phyloP scores from a whole-genome alignment of 2,888 invertebrate species.

The Darwinula stevensoni region DNA sequence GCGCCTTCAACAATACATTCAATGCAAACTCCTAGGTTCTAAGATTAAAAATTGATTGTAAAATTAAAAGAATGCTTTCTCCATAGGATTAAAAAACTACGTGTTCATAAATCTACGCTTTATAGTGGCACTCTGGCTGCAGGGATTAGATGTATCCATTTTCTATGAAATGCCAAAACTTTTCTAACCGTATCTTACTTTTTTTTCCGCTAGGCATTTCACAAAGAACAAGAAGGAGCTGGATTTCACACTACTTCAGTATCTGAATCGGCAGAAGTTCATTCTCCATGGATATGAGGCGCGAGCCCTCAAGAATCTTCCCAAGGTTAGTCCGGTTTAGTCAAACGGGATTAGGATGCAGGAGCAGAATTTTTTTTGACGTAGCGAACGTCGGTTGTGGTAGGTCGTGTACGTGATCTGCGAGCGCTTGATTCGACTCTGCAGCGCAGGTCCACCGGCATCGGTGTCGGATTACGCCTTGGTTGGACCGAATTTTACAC shows the following conservation, averaged over 20 bases:
- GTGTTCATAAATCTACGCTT: no score
- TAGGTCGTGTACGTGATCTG: conserved; percentile 47
- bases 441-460: conserved; percentile 7
- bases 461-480: conserved; percentile 9
- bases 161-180: no score
- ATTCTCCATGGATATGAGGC: conserved; percentile 48
- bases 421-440: conserved; percentile 37
- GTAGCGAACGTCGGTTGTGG: no score
- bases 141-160: no score
- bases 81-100: no score
- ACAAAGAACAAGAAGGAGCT: conserved; percentile 12
- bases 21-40: no score
- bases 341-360: not conserved
- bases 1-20: no score
- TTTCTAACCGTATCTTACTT: no score
- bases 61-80: no score
- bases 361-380: conserved; percentile 5
- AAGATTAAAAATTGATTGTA: no score
- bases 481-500: conserved; percentile 9
- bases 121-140: no score
- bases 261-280: conserved; percentile 34
- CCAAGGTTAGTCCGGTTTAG: conserved; percentile 27
- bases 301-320: conserved; percentile 36
- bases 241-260: conserved; percentile 36
- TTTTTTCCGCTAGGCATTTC: not conserved